phyloP scores from a whole-genome alignment of 2,888 invertebrate species.

The Drosophila neonasuta region DNA sequence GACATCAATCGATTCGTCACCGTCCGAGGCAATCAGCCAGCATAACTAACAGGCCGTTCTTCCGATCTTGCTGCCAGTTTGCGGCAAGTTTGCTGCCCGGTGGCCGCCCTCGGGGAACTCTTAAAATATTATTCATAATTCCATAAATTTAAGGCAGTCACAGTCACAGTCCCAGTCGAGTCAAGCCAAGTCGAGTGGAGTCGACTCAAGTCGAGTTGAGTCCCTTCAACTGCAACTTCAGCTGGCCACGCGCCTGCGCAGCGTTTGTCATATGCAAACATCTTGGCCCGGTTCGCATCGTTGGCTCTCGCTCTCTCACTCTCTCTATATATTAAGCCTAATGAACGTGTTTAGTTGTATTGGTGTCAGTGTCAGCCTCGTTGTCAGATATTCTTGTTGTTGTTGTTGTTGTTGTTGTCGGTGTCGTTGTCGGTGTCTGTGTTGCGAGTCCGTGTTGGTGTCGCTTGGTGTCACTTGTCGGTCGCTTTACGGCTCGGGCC shows the following conservation, averaged over 20 bases:
- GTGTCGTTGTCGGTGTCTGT: slow-evolving; percentile 29
- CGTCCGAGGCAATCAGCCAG: slow-evolving; percentile 71
- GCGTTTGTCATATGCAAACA: slow-evolving; percentile 70
- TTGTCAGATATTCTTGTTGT: slow-evolving; percentile 22
- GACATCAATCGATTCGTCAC: slow-evolving; percentile 75
- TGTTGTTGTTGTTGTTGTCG: slow-evolving; percentile 23
- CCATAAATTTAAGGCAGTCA: slow-evolving; percentile 66
- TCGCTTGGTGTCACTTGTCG: slow-evolving; percentile 67
- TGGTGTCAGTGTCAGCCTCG: slow-evolving; percentile 50
- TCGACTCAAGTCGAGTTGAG: background rate
- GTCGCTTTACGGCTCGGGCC: slow-evolving; percentile 32
- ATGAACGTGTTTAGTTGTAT: slow-evolving; percentile 72
- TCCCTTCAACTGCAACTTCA: background rate
- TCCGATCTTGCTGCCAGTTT: slow-evolving; percentile 19
- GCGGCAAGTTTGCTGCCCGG: slow-evolving; percentile 39
- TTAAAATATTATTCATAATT: slow-evolving; percentile 77
- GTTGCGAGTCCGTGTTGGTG: slow-evolving; percentile 35
- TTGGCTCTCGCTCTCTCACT: slow-evolving; percentile 24
- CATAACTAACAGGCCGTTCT: slow-evolving; percentile 66
- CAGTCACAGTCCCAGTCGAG: background rate
- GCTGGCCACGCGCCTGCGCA: slow-evolving; percentile 63
- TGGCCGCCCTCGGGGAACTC: slow-evolving; percentile 70
- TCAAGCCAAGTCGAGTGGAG: no score
- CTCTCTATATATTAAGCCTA: slow-evolving; percentile 67
- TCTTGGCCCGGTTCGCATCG: slow-evolving; percentile 54